Base-by-base conservation (phyloP, 1,140 invertebrate species). In the Drosophila willistoni region DNA sequence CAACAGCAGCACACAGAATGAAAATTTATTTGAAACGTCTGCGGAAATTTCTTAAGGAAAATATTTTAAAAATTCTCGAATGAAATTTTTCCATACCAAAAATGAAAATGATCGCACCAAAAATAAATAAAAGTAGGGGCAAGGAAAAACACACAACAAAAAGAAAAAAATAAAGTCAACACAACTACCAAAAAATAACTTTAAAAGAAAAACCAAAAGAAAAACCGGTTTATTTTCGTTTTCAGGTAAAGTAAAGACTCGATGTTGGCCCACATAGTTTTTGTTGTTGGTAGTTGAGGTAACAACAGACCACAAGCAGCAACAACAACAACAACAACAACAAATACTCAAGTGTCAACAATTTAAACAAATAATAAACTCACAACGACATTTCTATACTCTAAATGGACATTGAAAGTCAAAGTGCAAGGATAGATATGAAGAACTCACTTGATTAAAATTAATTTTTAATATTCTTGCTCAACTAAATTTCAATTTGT, bases 21-120 rank as follows among this genome's bases (percentile, higher is more conserved):
- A 19, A 51, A 78, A 84, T 80, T 80, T 84, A 75, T 82, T 74
- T 66, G 61, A 71, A 55, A 42, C 71, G 65, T 36, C 55, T 79
- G 60, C 42, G 56, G 41, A 29, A 41, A 71, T 64, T 64, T 17
- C 39, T 69, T 10, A 36, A 51, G 34, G 61, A 51, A 41, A 42
- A 62, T 19, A 19, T 10, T 29, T 51, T 64, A 62, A 22, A 69
- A 71, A 66, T 69, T 59, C 22, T 19, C 29, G 6, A 9, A 73
- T 64, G 39, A 19, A 75, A 74, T 74, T 73, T 75, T 68, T 64
- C 71, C 56, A 57, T 57, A 3, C 13, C 7, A 57, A n/a, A n/a
- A 47, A 33, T n/a, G 51, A 59, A 55, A 47, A 66, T 19, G 55
- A 75, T 69, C 60, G 59, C 57, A 17, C 17, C 56, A 36, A 17